Evolutionary conservation across 2,797 vertebrate genomes (phyloP).

Genomic region (Scomberomorus guttatus): DNA sequence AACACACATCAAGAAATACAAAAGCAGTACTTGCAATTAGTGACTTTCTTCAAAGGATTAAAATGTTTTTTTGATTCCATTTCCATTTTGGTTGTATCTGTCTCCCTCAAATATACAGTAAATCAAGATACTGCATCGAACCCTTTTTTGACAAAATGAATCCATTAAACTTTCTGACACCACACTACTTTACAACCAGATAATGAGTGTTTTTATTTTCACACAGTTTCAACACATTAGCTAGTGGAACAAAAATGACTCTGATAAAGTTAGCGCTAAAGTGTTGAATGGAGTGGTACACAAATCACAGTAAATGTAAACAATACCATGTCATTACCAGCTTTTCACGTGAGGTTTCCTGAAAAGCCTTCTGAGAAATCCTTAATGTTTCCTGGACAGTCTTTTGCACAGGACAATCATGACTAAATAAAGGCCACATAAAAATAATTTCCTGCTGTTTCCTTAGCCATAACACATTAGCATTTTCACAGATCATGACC

Average conservation of each 20-base stretch:
- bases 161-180: not conserved
- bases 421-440: slow-evolving; percentile 1
- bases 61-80: not conserved
- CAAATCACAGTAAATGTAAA: slow-evolving; percentile 3
- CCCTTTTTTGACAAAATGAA: not conserved
- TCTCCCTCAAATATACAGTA: not conserved
- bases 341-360: not conserved
- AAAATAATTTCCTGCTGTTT: not conserved
- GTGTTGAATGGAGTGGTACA: not conserved
- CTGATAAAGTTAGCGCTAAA: not conserved
- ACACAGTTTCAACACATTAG: not conserved
- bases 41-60: not conserved
- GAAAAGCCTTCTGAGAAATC: not conserved
- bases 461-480: not conserved
- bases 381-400: not conserved
- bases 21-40: slow-evolving; percentile 6
- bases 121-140: not conserved
- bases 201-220: not conserved
- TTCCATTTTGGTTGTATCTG: not conserved
- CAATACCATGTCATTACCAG: not conserved
- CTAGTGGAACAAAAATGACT: not conserved
- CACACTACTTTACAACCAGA: not conserved
- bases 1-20: slow-evolving; percentile 13
- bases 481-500: not conserved
- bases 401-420: not conserved